Evolutionary conservation across 2,113 vertebrate genomes (phyloP).

Genomic region (Nycticebus coucang): DNA sequence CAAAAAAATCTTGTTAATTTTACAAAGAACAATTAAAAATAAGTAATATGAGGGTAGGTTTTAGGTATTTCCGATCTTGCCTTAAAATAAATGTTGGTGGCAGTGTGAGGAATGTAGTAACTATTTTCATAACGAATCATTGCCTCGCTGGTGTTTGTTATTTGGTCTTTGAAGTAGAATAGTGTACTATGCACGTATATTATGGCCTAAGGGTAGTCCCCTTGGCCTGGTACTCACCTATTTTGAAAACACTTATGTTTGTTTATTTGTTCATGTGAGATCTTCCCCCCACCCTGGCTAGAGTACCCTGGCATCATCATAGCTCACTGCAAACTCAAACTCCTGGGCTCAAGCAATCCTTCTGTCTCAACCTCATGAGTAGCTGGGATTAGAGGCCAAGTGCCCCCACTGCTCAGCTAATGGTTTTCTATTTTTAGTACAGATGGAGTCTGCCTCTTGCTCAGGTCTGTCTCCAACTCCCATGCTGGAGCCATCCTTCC

Average conservation of each 20-base stretch:
- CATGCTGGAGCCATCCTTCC: too few relatives aligned
- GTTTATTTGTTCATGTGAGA: neutral
- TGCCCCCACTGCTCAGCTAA: too few relatives aligned
- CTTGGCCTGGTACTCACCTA: neutral
- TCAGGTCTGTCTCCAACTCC: too few relatives aligned
- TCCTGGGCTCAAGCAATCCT: too few relatives aligned
- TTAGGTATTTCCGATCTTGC: neutral
- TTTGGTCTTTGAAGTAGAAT: neutral
- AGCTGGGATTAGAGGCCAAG: too few relatives aligned
- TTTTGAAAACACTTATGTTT: neutral
- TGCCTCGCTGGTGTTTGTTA: neutral
- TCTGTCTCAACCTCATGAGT: too few relatives aligned
- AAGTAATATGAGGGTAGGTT: neutral
- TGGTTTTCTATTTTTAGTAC: too few relatives aligned
- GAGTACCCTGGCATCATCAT: too few relatives aligned
- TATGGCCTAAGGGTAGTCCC: neutral
- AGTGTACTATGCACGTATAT: fast-evolving
- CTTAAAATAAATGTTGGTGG: neutral
- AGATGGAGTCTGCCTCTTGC: too few relatives aligned
- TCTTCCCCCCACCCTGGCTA: neutral
- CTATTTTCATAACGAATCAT: neutral
- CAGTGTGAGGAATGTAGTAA: neutral
- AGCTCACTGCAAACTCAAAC: too few relatives aligned
- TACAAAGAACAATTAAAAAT: neutral
- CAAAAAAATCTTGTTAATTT: neutral